Conservation (phyloP, 2,113 vertebrate genomes). For the Nymphicus hollandicus region DNA sequence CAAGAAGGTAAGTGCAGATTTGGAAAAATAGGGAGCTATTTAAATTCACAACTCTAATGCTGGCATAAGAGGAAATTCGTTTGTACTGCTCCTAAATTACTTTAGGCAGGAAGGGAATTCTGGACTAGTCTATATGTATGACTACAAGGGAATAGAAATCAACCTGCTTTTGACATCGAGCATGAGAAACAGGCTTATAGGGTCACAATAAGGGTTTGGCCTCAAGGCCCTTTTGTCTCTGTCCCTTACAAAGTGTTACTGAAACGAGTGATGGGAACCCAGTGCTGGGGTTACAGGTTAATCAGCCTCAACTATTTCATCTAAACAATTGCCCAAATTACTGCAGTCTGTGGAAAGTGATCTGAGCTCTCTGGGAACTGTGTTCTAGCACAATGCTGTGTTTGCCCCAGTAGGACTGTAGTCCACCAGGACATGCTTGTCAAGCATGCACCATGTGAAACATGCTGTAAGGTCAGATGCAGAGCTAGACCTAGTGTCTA, state of each 20-base stretch:
- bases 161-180: background rate
- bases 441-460: background rate
- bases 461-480: background rate
- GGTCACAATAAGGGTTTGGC: background rate
- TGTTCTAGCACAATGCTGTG: background rate
- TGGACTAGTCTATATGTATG: background rate
- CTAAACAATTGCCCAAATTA: background rate
- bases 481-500: background rate
- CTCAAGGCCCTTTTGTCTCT: background rate
- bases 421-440: background rate
- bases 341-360: background rate
- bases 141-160: background rate
- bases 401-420: background rate
- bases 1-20: background rate
- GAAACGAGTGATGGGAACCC: background rate
- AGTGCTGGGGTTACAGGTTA: background rate
- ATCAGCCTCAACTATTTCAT: background rate
- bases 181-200: background rate
- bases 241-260: background rate
- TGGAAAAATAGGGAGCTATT: background rate
- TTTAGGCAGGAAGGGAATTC: background rate
- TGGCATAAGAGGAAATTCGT: background rate
- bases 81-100: background rate
- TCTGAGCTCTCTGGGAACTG: background rate
- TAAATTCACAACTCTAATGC: background rate